Evolutionary conservation across 2,888 invertebrate species (phyloP).

Genomic region (Crepidodera aurea): DNA sequence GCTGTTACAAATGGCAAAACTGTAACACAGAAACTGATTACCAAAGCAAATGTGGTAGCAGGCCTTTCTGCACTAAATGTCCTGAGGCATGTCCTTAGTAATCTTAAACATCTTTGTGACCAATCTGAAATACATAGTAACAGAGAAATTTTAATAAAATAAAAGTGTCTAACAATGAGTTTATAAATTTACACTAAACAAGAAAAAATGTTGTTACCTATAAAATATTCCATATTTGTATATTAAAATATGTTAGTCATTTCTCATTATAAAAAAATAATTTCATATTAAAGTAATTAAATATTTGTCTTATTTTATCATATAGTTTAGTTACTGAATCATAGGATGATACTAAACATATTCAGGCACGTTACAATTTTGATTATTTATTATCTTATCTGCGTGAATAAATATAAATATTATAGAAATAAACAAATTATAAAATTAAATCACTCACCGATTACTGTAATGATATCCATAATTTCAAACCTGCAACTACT

Average conservation of each 20-base stretch:
- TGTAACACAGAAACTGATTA: conserved; percentile 38
- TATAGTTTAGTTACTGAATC: too few relatives aligned
- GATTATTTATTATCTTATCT: neutral
- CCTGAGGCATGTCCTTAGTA: conserved; percentile 25
- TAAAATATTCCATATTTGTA: too few relatives aligned
- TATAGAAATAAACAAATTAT: neutral
- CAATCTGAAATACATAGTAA: conserved; percentile 19
- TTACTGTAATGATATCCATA: conserved; percentile 18
- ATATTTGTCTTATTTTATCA: too few relatives aligned
- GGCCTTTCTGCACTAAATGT: conserved; percentile 37
- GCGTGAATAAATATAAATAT: neutral
- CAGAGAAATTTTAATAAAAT: neutral
- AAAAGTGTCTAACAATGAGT: neutral
- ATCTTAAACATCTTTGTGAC: conserved; percentile 24
- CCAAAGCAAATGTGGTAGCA: conserved; percentile 31
- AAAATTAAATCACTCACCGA: conserved; percentile 10
- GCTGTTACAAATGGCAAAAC: conserved; percentile 44
- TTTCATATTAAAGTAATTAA: too few relatives aligned
- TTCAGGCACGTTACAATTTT: neutral
- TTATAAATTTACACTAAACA: neutral
- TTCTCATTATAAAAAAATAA: too few relatives aligned
- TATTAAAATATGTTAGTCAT: too few relatives aligned
- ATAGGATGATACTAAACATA: too few relatives aligned
- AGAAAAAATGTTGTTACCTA: neutral
- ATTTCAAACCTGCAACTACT: neutral